These are phyloP conservation scores for Meles meles DNA, from an alignment of 2,113 vertebrate species.

Conservation along the genomic window DNA sequence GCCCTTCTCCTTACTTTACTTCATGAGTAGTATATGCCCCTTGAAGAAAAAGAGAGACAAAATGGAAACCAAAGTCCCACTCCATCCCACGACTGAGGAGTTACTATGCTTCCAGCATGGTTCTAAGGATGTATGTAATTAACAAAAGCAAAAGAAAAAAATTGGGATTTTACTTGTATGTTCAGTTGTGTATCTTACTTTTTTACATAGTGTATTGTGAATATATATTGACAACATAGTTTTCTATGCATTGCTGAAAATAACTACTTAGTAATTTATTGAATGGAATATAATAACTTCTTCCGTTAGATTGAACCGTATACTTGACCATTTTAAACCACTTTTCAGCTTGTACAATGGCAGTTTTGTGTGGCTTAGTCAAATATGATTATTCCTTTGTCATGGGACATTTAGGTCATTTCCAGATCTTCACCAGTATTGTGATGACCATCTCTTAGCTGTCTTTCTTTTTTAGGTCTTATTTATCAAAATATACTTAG, in stretches of 20 bases:
- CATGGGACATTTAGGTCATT: background rate
- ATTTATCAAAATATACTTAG: background rate
- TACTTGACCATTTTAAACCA: background rate
- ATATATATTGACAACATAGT: background rate
- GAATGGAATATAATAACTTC: background rate
- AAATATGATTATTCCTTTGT: background rate
- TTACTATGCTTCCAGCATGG: background rate
- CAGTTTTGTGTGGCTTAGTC: background rate
- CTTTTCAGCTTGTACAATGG: background rate
- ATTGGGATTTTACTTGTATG: background rate
- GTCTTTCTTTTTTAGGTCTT: background rate
- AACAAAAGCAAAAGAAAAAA: background rate
- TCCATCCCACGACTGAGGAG: background rate
- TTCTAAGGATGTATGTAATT: background rate
- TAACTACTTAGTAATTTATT: background rate
- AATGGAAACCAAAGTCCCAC: background rate
- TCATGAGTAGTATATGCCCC: background rate
- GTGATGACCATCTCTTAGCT: background rate
- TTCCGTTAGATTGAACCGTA: background rate
- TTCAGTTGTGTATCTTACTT: background rate
- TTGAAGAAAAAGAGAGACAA: background rate
- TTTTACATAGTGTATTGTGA: background rate
- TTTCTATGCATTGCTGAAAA: background rate
- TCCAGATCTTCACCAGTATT: background rate
- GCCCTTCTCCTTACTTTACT: background rate